Percentiles rank a stretch among this genome's conserved stretches.
These are phyloP conservation scores for Plodia interpunctella DNA, from an alignment of 1,140 invertebrate species.

Conservation along the genomic window DNA sequence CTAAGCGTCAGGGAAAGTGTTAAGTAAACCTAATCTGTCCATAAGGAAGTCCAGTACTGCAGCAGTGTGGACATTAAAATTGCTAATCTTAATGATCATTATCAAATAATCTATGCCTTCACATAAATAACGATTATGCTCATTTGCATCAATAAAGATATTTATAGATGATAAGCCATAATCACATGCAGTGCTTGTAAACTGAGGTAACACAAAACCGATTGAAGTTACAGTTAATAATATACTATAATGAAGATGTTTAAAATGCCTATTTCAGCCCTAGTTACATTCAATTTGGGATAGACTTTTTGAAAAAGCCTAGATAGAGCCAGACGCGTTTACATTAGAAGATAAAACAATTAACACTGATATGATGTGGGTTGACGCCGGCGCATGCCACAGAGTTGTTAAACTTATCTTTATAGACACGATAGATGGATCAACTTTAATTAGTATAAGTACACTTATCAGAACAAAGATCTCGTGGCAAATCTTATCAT, in stretches of 20 bases:
- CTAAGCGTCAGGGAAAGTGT: no score
- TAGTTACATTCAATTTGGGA: no score
- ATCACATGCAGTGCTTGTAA: not conserved
- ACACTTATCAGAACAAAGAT: not conserved
- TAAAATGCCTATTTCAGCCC: no score
- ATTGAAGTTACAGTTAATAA: not conserved
- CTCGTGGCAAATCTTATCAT: not conserved
- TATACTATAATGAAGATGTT: not conserved
- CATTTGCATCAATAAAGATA: not conserved
- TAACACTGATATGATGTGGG: slow-evolving; percentile 9
- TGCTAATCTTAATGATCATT: no score
- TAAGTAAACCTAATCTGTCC: no score
- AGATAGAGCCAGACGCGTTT: no score
- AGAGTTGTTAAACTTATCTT: not conserved
- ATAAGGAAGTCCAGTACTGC: no score
- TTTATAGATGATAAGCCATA: not conserved
- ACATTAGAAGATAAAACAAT: not conserved
- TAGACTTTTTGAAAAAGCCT: no score
- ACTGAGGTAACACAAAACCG: not conserved
- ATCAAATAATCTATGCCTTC: not conserved
- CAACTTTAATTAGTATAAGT: not conserved
- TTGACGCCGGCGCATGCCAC: slow-evolving; percentile 14
- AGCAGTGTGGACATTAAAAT: no score
- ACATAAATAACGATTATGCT: not conserved
- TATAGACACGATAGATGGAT: not conserved